Base-by-base conservation (phyloP, 1,140 invertebrate genomes). In the Phymastichus coffea region DNA sequence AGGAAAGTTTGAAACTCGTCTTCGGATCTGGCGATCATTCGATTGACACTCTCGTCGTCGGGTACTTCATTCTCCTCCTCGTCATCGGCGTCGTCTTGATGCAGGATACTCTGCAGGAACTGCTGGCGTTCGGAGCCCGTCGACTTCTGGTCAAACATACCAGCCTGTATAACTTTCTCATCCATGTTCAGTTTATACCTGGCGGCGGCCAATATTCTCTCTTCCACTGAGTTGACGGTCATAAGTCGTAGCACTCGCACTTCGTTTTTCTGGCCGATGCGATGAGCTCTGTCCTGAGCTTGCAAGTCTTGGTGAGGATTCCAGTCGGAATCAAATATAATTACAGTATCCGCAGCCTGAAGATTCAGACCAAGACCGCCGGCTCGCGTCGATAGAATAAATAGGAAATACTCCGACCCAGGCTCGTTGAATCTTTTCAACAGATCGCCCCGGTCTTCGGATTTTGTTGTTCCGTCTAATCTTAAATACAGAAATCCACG, bases 301-400 rank as follows among this genome's bases (percentile, higher is more conserved):
- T 98, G 96, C 48, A 98, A 83, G 86, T 98, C 95, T 86, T 62
- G 95, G 82, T 99, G 97, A 37, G 97, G 97, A 84, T 99, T 99
- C 97, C 97, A 99, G 81, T 99, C 97, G 1, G 95, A 98, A 80
- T 99, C 97, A 78, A 98, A 99, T 60, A 99, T 98, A 62, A 99
- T 87, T 47, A 99, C 97, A 20, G 97, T 99, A 78, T 99, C 97
- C 10, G 97, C 97, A 46, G 94, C 92, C 81, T 99, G 97, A 54
- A 99, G 81, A 86, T 99, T 99, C 41, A 99, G 84, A 63, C 97
- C 97, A n/a, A 99, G 82, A 66, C 97, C 97, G 64, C 97, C 97
- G 63, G 97, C 97, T 70, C 97, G 85, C 2, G 97, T 99, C 3
- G 94, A 97, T 60, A 99, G 78, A 67, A 99, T 80, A 79, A 99